These are phyloP conservation scores for Drosophila anomelani DNA, from an alignment of 2,888 invertebrate genomes.

Conservation along the genomic window DNA sequence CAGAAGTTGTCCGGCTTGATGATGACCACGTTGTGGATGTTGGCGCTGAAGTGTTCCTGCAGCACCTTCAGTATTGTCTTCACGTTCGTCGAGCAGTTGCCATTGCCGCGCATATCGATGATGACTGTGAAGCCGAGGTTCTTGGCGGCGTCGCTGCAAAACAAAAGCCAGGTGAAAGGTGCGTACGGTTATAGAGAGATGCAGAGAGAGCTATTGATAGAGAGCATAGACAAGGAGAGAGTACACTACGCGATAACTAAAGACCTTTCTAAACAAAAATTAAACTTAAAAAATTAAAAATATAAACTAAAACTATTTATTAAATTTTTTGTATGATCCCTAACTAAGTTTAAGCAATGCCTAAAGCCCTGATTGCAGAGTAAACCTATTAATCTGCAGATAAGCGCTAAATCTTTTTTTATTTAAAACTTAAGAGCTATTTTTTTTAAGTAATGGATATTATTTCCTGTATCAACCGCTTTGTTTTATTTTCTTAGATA, in stretches of 20 bases:
- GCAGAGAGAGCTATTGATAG: conserved; percentile 14
- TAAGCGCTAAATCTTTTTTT: background rate
- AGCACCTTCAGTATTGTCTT: conserved; percentile 98
- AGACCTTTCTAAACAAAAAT: too few relatives aligned
- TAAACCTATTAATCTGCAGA: too few relatives aligned
- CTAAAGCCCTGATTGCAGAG: too few relatives aligned
- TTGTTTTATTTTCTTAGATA: background rate
- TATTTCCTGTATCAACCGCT: background rate
- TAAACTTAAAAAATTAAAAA: background rate
- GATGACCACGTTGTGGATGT: conserved; percentile 97
- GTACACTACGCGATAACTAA: conserved; percentile 7
- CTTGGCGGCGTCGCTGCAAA: conserved; percentile 84
- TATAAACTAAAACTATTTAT: background rate
- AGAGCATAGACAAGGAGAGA: conserved; percentile 3
- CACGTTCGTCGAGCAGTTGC: conserved; percentile 93
- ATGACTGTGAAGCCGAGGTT: conserved; percentile 96
- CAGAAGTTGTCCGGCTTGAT: conserved; percentile 99
- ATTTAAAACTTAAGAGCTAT: background rate
- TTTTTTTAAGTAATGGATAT: background rate
- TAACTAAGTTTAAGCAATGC: background rate
- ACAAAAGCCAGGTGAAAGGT: conserved; percentile 62
- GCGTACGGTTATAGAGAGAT: conserved; percentile 27
- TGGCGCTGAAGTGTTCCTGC: conserved; percentile 97
- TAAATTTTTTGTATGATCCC: background rate
- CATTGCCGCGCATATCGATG: conserved; percentile 98